A percentile compares a stretch with the other conserved stretches of the same genome.
Conservation (phyloP, 92 coral and sea anemone genomes). For the Metridium senile region DNA sequence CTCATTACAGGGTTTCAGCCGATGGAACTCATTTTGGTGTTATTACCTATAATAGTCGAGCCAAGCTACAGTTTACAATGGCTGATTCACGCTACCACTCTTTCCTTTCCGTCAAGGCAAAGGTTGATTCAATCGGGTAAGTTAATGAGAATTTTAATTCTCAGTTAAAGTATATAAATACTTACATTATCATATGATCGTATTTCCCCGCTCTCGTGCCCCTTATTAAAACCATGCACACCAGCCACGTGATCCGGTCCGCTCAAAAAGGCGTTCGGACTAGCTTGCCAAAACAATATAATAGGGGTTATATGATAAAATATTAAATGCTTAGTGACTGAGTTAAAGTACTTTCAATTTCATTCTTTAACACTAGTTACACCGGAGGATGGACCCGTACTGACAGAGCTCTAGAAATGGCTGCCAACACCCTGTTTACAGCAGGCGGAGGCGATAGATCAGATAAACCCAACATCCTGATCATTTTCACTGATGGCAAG, state of each 20-base stretch:
- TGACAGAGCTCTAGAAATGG: slow-evolving; percentile 69
- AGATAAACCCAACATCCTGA: slow-evolving; percentile 63
- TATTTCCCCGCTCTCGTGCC: no score
- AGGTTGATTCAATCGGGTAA: background rate
- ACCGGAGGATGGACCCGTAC: slow-evolving; percentile 84
- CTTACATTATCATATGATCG: no score
- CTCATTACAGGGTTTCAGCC: slow-evolving; percentile 67
- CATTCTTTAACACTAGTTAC: no score
- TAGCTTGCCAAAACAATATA: no score
- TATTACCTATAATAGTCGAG: slow-evolving; percentile 62
- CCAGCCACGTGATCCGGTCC: no score
- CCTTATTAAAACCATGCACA: no score
- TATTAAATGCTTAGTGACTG: no score
- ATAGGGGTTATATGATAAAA: no score
- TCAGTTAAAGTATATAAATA: no score
- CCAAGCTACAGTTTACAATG: background rate
- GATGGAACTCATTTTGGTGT: slow-evolving; percentile 74
- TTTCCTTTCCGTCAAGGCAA: background rate
- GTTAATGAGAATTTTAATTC: no score
- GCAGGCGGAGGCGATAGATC: slow-evolving; percentile 72
- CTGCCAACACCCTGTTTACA: slow-evolving; percentile 54
- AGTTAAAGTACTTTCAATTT: no score
- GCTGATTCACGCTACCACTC: background rate
- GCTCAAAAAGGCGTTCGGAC: no score
- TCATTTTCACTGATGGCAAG: slow-evolving; percentile 78